Conservation (phyloP, 2,113 vertebrate genomes). For the Actenoides hombroni region DNA sequence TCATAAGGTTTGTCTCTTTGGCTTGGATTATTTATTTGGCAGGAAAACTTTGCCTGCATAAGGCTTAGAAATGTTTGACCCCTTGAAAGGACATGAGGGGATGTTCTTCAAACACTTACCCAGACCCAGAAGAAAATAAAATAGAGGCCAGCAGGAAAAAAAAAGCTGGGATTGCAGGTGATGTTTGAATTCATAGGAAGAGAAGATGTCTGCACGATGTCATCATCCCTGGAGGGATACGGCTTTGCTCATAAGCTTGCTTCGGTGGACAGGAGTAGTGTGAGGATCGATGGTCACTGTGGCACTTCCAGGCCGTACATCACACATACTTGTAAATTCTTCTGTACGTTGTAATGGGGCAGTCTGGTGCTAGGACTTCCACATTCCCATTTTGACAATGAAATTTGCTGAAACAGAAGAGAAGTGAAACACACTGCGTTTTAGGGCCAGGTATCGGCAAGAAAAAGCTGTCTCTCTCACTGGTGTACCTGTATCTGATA, state of each 20-base stretch:
- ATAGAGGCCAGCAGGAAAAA: not conserved
- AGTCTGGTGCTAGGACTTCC: not conserved
- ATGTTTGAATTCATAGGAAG: not conserved
- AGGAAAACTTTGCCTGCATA: not conserved
- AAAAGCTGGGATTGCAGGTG: not conserved
- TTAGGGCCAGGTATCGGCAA: not conserved
- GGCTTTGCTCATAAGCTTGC: not conserved
- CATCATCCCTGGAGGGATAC: not conserved
- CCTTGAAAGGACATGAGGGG: not conserved
- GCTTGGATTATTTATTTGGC: not conserved
- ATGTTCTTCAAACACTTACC: not conserved
- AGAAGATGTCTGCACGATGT: not conserved
- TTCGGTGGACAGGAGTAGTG: not conserved
- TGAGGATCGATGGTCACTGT: not conserved
- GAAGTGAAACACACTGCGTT: not conserved
- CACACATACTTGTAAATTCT: not conserved
- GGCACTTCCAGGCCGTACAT: not conserved
- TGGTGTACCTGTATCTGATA: not conserved
- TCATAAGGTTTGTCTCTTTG: not conserved
- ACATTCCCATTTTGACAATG: not conserved
- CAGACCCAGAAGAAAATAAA: not conserved
- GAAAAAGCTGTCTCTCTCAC: not conserved
- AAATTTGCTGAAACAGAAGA: not conserved
- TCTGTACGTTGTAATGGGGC: fast-evolving
- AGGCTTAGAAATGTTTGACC: not conserved